Base-by-base conservation (phyloP, 2,888 invertebrate species). In the Eulithis prunata region DNA sequence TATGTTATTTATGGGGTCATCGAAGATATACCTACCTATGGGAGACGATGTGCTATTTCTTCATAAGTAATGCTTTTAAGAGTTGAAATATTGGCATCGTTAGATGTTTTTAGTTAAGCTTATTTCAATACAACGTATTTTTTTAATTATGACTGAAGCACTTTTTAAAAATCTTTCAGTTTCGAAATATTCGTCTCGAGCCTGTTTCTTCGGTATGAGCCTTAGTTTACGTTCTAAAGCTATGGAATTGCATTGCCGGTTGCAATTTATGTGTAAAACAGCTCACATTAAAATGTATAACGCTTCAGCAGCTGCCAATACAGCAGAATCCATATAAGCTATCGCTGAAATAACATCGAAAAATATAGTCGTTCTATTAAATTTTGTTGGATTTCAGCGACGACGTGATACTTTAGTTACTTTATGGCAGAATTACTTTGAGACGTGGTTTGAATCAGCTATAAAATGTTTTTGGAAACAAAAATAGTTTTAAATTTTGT, bases 181-280 rank as follows among this genome's bases (percentile, higher is more conserved):
- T n/a, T n/a, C n/a, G n/a, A n/a, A n/a, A n/a, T n/a, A n/a, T n/a
- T n/a, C n/a, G n/a, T n/a, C n/a, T n/a, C n/a, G n/a, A n/a, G n/a
- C n/a, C n/a, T n/a, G n/a, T n/a, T n/a, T n/a, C n/a, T n/a, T n/a
- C n/a, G n/a, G n/a, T n/a, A n/a, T 32, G 4, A 32, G 4, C 32
- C 32, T 32, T 32, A 32, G 32, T 32, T 32, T 32, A 32, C 5
- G 6, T 38, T 7, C 38, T 38, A 38, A 41, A 13, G 47, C 21
- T 46, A 11, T 47, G 8, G 43, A 61, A 52, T 52, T 57, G 52
- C 56, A 57, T 56, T 46, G 51, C 21, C 2, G 7, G 41, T 47
- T 46, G 51, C 59, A 53, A 61, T 65, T 71, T 71, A 73, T 71
- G 68, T 73, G 71, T 61, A 65, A 71, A 72, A 54, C 59, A 68